Conservation (phyloP, 2,888 invertebrate species). For the Orchesellides sinensis region DNA sequence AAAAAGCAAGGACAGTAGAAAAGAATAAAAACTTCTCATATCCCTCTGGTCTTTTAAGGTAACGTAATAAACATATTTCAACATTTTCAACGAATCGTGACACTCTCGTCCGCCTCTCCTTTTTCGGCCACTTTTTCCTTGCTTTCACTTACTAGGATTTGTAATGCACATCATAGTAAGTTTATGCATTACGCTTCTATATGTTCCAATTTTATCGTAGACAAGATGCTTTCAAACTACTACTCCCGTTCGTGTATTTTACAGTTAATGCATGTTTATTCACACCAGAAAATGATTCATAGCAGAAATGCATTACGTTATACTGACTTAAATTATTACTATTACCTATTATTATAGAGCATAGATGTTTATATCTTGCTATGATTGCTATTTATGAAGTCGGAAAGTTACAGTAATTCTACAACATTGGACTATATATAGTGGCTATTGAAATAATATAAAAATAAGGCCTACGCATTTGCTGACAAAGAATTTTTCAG, state of each 20-base stretch:
- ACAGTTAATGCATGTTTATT: not conserved
- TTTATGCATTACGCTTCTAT: too few relatives aligned
- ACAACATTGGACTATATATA: not conserved
- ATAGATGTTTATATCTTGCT: not conserved
- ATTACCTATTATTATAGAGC: not conserved
- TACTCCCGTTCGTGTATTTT: not conserved
- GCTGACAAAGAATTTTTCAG: conserved; percentile 17
- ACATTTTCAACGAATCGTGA: conserved; percentile 53
- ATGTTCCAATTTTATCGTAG: too few relatives aligned
- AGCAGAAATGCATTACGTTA: not conserved
- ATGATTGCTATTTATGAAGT: conserved; percentile 39
- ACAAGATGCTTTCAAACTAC: too few relatives aligned
- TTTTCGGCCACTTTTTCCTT: not conserved
- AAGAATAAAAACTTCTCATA: conserved; percentile 38
- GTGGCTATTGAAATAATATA: conserved; percentile 6
- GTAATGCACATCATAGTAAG: too few relatives aligned
- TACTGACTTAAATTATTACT: not conserved
- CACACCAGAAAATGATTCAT: not conserved
- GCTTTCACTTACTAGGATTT: not conserved
- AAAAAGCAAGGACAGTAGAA: not conserved
- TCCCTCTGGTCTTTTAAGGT: conserved; percentile 49
- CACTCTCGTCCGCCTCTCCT: conserved; percentile 38
- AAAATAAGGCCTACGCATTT: not conserved
- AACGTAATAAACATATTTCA: conserved; percentile 58
- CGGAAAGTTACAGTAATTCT: conserved; percentile 39